Evolutionary conservation across 1,140 invertebrate genomes (phyloP).

Genomic region (Polyergus mexicanus): DNA sequence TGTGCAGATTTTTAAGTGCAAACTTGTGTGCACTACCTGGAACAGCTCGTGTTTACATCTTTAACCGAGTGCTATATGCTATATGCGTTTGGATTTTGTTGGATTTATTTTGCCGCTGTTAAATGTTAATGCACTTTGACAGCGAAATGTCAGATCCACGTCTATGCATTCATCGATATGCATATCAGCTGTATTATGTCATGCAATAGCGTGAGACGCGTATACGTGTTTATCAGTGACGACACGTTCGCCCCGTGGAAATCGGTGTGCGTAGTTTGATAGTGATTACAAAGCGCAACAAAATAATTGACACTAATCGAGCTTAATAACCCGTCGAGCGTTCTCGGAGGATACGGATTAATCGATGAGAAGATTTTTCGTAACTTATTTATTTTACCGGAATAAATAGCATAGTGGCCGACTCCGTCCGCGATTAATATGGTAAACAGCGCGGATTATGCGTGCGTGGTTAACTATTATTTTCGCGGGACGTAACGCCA

Average conservation of each 20-base stretch:
- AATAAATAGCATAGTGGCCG: constrained; percentile 34
- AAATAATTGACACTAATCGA: constrained; percentile 73
- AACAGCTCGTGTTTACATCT: constrained; percentile 12
- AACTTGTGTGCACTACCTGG: constrained; percentile 20
- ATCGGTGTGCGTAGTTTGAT: constrained; percentile 7
- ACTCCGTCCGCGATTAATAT: constrained; percentile 53
- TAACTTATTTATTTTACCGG: constrained; percentile 39
- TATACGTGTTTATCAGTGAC: neutral
- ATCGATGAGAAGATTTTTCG: constrained; percentile 51
- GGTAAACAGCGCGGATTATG: constrained; percentile 44
- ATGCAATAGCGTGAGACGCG: neutral
- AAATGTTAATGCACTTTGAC: constrained; percentile 42
- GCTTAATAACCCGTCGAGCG: constrained; percentile 63
- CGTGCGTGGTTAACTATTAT: constrained; percentile 17
- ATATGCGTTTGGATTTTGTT: neutral
- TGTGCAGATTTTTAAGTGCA: neutral
- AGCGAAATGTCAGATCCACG: constrained; percentile 32
- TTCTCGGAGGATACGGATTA: constrained; percentile 32
- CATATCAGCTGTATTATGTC: neutral
- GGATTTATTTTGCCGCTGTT: constrained; percentile 28
- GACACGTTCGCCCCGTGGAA: constrained; percentile 41
- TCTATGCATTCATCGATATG: neutral
- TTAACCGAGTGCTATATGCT: neutral
- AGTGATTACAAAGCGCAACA: constrained; percentile 61
- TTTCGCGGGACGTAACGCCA: constrained; percentile 20